phyloP scores from a whole-genome alignment of 2,888 invertebrate genomes.

The Podabrus alpinus region DNA sequence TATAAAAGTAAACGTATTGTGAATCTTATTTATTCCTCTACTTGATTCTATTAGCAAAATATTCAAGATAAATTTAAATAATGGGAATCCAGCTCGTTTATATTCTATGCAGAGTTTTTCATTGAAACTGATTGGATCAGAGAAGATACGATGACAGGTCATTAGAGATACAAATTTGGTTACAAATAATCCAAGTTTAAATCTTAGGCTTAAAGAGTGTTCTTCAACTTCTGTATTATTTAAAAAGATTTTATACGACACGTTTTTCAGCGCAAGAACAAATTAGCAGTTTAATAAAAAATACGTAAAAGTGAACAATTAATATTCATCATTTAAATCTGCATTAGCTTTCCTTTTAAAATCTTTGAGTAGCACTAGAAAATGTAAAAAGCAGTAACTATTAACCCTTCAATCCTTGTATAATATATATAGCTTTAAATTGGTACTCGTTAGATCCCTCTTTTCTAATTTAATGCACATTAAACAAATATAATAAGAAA shows the following conservation, averaged over 20 bases:
- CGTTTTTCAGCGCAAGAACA: not conserved
- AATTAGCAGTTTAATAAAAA: not conserved
- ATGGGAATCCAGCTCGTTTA: slow-evolving; percentile 37
- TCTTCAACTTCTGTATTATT: slow-evolving; percentile 25
- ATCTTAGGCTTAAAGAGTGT: slow-evolving; percentile 19
- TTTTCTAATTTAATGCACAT: not conserved
- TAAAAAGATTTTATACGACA: not conserved
- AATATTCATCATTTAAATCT: not conserved
- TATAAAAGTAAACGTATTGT: slow-evolving; percentile 29
- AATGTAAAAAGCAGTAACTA: not conserved
- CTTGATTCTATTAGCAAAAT: slow-evolving; percentile 35
- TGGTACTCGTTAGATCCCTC: not conserved
- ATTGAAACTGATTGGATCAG: slow-evolving; percentile 40
- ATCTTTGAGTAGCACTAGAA: not conserved
- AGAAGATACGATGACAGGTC: slow-evolving; percentile 37
- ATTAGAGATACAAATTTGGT: slow-evolving; percentile 35
- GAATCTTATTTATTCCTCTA: slow-evolving; percentile 36
- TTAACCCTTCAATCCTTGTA: not conserved
- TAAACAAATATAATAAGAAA: not conserved
- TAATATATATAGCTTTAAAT: not conserved
- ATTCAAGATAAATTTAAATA: slow-evolving; percentile 37
- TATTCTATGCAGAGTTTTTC: slow-evolving; percentile 38
- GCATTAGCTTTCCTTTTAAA: not conserved
- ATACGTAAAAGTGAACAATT: not conserved
- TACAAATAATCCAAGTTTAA: slow-evolving; percentile 37